phyloP scores from a whole-genome alignment of 2,797 vertebrate genomes.

The Lacerta viridis region DNA sequence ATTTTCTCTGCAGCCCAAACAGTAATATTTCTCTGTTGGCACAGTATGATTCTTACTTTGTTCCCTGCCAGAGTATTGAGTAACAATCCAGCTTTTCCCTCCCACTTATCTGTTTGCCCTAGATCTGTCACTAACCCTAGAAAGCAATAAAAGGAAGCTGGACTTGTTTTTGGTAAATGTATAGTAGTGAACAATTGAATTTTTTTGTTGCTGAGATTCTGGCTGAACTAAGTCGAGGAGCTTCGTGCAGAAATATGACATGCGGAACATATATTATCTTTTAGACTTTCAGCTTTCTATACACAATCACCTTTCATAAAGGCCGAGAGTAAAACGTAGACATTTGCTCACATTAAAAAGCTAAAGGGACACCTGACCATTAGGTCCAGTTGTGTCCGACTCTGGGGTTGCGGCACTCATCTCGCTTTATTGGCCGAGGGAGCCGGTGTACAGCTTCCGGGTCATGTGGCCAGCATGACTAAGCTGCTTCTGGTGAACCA shows the following conservation, averaged over 20 bases:
- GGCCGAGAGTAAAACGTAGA: not conserved
- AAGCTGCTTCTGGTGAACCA: too few relatives aligned
- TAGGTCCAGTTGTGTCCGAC: too few relatives aligned
- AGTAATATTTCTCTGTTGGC: constrained; percentile 11
- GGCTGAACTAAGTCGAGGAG: not conserved
- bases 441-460: too few relatives aligned
- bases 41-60: constrained; percentile 40
- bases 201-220: constrained; percentile 1
- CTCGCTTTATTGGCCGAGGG: too few relatives aligned
- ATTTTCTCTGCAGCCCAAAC: constrained; percentile 53
- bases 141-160: constrained; percentile 4
- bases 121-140: constrained; percentile 46
- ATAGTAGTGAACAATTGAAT: not conserved
- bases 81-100: constrained; percentile 23
- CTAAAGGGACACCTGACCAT: too few relatives aligned
- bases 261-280: constrained; percentile 33
- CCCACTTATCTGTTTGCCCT: constrained; percentile 46
- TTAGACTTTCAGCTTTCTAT: constrained; percentile 8
- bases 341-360: too few relatives aligned
- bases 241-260: not conserved
- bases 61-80: constrained; percentile 36
- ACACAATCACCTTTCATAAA: not conserved
- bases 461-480: too few relatives aligned
- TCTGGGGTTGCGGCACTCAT: too few relatives aligned
- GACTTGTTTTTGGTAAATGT: constrained; percentile 30